Evolutionary conservation across 2,113 vertebrate genomes (phyloP), one percentile per base, ranked within the genome.

Genomic region (Rattus norvegicus): DNA sequence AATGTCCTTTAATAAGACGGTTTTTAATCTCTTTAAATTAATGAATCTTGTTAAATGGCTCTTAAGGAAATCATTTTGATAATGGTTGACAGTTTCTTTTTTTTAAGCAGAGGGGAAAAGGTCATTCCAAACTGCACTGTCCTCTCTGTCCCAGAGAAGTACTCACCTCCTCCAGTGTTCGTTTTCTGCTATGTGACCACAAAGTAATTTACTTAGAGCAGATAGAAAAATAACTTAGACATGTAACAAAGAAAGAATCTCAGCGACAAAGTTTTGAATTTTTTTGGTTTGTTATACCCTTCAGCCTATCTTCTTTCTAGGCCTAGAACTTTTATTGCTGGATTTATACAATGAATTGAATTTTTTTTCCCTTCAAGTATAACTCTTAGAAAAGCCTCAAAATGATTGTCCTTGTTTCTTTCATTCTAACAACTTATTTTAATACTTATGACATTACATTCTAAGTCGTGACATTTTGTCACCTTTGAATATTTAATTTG

Each of bases 11-110:
- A 93, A 94, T 95, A 93, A 75, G 67, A 70, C 90, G 93, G 70
- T 77, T 97, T 97, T 95, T 95, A 96, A 98, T 97, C 95, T 98
- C 97, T 92, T 97, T 96, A 97, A 97, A 97, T 96, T 97, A 97
- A 97, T 97, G 97, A 97, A 97, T 95, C 95, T 95, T 61, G 2
- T 96, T 97, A 98, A 97, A 97, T 97, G 80, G 77, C 96, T 97
- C 95, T 97, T 95, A 96, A 97, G 97, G 77, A 97, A 97, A 98
- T 97, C 93, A 95, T 49, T 92, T 95, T 96, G 73, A 88, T 97
- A 94, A 92, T 76, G 56, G 70, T 87, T 96, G 95, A 93, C 86
- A 86, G 75, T 13, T 79, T 54, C n/a, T 56, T 85, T 19, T 84
- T 92, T 28, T 9, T 49, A 79, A 86, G 63, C 92, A 81, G 13